Percentiles rank a stretch among this genome's conserved stretches.
Conservation (phyloP, 2,888 invertebrate species). For the Diachrysia chrysitis region DNA sequence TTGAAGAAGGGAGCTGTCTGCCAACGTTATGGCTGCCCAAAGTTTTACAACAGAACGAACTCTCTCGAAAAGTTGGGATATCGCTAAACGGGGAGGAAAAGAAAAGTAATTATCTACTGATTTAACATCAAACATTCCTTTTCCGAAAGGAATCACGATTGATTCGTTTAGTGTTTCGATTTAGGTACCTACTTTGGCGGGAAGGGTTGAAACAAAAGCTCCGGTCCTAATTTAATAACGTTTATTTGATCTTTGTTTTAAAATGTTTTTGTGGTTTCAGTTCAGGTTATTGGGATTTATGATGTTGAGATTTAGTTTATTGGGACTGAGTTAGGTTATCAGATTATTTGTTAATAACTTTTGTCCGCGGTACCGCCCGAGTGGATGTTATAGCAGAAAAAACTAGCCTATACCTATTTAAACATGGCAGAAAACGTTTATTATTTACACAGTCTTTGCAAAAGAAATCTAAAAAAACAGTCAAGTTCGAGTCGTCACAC, state of each 20-base stretch:
- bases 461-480: no score
- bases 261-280: no score
- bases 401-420: no score
- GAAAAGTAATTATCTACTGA: conserved; percentile 59
- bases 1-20: conserved; percentile 41
- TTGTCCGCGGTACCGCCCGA: no score
- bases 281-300: no score
- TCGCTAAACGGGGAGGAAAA: conserved; percentile 48
- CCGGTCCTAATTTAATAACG: neutral
- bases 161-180: conserved; percentile 23
- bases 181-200: neutral
- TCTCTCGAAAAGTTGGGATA: conserved; percentile 57
- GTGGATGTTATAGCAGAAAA: no score
- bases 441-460: neutral
- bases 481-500: no score
- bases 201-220: neutral
- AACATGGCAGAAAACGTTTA: neutral
- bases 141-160: conserved; percentile 35
- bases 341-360: no score
- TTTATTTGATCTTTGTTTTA: no score
- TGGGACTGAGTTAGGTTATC: no score
- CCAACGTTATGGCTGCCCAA: conserved; percentile 42
- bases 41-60: conserved; percentile 55
- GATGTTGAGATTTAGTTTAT: no score
- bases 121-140: conserved; percentile 42